Percentiles rank a stretch among this genome's conserved stretches.
Conservation (phyloP, 1,140 invertebrate genomes). For the Nixonia krombeini region DNA sequence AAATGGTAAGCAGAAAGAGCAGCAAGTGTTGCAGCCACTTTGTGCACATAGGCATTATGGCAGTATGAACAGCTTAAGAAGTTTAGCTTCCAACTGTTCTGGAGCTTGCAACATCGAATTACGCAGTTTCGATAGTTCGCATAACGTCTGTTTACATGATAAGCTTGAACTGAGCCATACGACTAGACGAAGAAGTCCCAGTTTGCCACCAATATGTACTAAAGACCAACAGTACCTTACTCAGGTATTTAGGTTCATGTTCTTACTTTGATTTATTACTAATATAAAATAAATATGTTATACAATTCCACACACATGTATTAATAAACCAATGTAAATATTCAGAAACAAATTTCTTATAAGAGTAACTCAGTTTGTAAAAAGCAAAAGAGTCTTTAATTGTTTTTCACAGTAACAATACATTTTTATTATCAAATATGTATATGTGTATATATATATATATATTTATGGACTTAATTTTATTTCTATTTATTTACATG, state of each 20-base stretch:
- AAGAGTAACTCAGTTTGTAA: too few species aligned
- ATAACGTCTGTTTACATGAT: slow-evolving; percentile 56
- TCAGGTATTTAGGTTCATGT: slow-evolving; percentile 33
- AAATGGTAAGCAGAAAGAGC: slow-evolving; percentile 36
- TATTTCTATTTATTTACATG: too few species aligned
- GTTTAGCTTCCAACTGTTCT: slow-evolving; percentile 43
- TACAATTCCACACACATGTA: too few species aligned
- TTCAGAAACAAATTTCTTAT: too few species aligned
- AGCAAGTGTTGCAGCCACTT: slow-evolving; percentile 27
- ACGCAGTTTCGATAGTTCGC: slow-evolving; percentile 51
- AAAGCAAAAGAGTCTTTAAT: too few species aligned
- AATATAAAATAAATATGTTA: too few species aligned
- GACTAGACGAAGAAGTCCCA: slow-evolving; percentile 73
- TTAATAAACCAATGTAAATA: too few species aligned
- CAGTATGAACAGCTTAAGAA: slow-evolving; percentile 56
- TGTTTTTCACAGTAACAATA: too few species aligned
- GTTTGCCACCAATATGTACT: slow-evolving; percentile 74
- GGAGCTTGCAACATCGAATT: slow-evolving; percentile 38
- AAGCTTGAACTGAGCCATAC: slow-evolving; percentile 41
- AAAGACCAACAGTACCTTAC: slow-evolving; percentile 58
- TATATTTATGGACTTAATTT: too few species aligned
- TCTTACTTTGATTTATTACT: too few species aligned
- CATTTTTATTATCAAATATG: too few species aligned
- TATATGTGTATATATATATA: too few species aligned
- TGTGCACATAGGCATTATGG: slow-evolving; percentile 52